Evolutionary conservation across 2,888 invertebrate genomes (phyloP).

Genomic region (Lasiommata megera): DNA sequence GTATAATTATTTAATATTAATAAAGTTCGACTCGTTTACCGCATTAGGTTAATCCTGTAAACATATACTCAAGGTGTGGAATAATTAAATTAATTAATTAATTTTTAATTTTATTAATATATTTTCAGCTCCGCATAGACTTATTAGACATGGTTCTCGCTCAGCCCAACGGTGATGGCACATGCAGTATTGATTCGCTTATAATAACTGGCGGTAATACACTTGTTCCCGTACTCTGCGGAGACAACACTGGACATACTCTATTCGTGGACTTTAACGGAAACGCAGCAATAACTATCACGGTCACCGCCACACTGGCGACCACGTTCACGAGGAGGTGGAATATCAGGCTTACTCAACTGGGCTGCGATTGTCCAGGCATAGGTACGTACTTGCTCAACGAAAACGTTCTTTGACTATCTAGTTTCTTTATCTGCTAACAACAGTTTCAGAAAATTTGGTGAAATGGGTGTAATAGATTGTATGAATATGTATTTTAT

Average conservation of each 20-base stretch:
- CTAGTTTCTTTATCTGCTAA: too few species aligned
- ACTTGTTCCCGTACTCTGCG: constrained; percentile 86
- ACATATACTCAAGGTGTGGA: too few species aligned
- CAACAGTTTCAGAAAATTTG: too few species aligned
- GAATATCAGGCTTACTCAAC: constrained; percentile 88
- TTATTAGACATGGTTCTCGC: constrained; percentile 87
- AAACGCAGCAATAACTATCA: constrained; percentile 84
- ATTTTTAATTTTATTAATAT: neutral
- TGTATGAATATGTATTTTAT: too few species aligned
- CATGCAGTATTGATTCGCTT: constrained; percentile 86
- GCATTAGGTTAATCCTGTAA: too few species aligned
- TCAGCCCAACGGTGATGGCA: constrained; percentile 88
- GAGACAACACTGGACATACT: constrained; percentile 90
- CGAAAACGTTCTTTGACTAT: too few species aligned
- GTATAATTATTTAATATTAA: too few species aligned
- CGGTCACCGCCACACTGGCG: constrained; percentile 83
- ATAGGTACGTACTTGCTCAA: constrained; percentile 67
- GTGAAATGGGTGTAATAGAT: too few species aligned
- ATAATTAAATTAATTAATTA: too few species aligned
- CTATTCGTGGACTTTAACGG: constrained; percentile 88
- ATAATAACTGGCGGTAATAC: constrained; percentile 86
- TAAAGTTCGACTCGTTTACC: too few species aligned
- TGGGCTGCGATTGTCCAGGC: constrained; percentile 86
- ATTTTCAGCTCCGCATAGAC: constrained; percentile 86
- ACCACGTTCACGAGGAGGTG: constrained; percentile 85